Percentiles rank a stretch among this genome's conserved stretches.
phyloP scores from a whole-genome alignment of 2,797 vertebrate species.

The Apogon hyalosoma region DNA sequence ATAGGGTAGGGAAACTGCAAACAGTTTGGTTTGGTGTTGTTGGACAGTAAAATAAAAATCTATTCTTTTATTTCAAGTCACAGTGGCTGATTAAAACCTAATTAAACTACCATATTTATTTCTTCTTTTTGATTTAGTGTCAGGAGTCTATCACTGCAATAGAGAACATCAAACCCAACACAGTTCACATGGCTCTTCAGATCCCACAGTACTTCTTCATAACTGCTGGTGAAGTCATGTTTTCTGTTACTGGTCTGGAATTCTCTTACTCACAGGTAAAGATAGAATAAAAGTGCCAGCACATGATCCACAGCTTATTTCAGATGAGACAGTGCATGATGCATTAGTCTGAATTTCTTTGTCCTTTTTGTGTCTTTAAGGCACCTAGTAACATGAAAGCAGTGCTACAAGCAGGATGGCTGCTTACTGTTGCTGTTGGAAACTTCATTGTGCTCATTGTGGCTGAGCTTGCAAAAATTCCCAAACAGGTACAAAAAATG shows the following conservation, averaged over 20 bases:
- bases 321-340: not conserved
- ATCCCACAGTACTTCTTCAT: constrained; percentile 97
- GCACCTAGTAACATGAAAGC: constrained; percentile 98
- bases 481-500: constrained; percentile 82
- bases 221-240: constrained; percentile 93
- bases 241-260: constrained; percentile 94
- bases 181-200: constrained; percentile 92
- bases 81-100: not conserved
- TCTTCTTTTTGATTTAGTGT: constrained; percentile 70
- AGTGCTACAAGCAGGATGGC: constrained; percentile 96
- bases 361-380: constrained; percentile 71
- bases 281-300: not conserved
- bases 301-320: not conserved
- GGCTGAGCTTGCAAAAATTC: constrained; percentile 86
- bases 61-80: not conserved
- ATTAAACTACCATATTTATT: constrained; percentile 6
- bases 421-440: constrained; percentile 91
- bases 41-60: not conserved
- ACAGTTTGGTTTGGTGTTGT: no score
- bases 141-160: constrained; percentile 28
- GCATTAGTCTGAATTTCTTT: accelerated
- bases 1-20: no score
- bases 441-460: constrained; percentile 97
- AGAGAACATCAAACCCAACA: constrained; percentile 89
- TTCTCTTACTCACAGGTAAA: constrained; percentile 97